These are phyloP conservation scores for Cranoglanis bouderius DNA, from an alignment of 2,113 vertebrate genomes.

Conservation along the genomic window DNA sequence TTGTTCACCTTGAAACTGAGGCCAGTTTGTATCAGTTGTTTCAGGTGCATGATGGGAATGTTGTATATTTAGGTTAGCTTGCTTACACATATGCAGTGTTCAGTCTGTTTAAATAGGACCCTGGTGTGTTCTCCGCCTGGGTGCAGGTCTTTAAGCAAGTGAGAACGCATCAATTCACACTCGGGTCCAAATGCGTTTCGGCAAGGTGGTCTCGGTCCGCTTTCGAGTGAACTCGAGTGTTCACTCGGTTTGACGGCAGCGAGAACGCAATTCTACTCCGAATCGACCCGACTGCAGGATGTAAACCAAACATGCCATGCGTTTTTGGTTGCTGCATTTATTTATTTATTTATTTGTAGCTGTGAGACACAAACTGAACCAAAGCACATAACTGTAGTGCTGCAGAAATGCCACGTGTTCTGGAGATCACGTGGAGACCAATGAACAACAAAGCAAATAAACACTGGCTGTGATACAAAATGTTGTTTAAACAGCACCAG, in stretches of 20 bases:
- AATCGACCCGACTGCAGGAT: background rate
- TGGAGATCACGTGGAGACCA: background rate
- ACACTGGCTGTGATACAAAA: background rate
- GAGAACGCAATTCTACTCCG: background rate
- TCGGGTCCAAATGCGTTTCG: background rate
- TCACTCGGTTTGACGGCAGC: background rate
- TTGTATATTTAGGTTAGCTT: background rate
- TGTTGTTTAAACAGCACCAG: background rate
- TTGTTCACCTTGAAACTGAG: background rate
- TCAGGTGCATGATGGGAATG: background rate
- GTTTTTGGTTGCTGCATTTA: background rate
- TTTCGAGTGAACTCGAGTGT: background rate
- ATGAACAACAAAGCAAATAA: background rate
- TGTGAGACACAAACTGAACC: background rate
- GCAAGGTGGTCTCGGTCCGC: background rate
- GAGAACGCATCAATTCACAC: background rate
- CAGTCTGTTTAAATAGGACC: background rate
- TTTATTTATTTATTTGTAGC: background rate
- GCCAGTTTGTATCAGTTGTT: background rate
- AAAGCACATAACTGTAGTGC: background rate
- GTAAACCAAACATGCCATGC: background rate
- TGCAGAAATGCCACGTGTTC: background rate
- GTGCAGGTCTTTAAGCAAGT: background rate
- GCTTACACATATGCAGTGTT: background rate
- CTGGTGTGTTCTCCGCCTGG: background rate